These are phyloP conservation scores for Penelope pileata DNA, from an alignment of 2,113 vertebrate species.

Conservation along the genomic window DNA sequence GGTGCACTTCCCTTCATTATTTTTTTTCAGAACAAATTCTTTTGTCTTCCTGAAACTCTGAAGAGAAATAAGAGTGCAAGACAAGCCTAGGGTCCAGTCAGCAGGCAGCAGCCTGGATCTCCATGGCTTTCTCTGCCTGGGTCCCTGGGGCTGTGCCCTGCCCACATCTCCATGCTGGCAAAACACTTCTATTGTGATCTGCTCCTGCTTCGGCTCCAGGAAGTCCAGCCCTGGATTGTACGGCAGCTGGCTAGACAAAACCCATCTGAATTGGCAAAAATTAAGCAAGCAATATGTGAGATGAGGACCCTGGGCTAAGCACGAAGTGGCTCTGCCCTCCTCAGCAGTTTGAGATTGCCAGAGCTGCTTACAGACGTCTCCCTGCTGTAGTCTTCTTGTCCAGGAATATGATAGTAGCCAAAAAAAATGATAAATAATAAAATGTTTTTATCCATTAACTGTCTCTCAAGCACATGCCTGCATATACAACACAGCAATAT, in stretches of 20 bases:
- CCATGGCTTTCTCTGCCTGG: neutral
- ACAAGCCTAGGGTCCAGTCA: rapidly evolving
- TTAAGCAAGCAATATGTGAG: neutral
- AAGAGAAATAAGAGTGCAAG: neutral
- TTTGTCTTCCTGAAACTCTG: neutral
- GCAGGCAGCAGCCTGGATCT: rapidly evolving
- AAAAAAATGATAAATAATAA: neutral
- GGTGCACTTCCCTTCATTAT: neutral
- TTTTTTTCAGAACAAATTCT: neutral
- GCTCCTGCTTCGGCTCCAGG: neutral
- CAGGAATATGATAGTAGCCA: neutral
- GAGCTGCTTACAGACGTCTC: neutral
- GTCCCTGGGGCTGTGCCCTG: rapidly evolving
- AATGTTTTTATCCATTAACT: neutral
- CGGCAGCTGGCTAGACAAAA: neutral
- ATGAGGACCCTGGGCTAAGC: neutral
- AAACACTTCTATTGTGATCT: neutral
- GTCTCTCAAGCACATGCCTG: neutral
- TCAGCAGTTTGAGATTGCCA: neutral
- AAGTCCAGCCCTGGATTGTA: neutral
- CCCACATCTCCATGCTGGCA: rapidly evolving
- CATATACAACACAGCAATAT: neutral
- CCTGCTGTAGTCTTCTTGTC: neutral
- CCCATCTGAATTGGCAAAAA: neutral
- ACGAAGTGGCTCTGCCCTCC: neutral